Conservation (phyloP, 2,113 vertebrate genomes). For the Sturnus vulgaris region DNA sequence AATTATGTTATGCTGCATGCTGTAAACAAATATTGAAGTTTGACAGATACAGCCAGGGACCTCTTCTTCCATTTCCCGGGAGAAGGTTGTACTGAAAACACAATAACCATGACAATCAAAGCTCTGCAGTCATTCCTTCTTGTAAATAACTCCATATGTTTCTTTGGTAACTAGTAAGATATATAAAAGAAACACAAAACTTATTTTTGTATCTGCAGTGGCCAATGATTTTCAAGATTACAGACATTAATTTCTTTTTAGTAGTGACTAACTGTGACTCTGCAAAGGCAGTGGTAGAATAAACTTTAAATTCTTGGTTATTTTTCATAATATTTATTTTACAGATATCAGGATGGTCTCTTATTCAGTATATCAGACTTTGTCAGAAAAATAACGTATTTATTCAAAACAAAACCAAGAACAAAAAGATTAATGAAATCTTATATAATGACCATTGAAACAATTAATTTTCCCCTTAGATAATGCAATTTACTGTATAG, state of each 20-base stretch:
- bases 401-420: neutral
- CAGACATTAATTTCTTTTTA: neutral
- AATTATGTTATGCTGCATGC: neutral
- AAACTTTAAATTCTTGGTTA: neutral
- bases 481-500: neutral
- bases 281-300: neutral
- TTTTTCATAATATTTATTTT: neutral
- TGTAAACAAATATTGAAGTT: neutral
- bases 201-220: neutral
- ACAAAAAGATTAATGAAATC: neutral
- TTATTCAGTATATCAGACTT: neutral
- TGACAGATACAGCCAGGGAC: neutral
- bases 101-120: slow-evolving; percentile 4
- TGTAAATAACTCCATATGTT: neutral
- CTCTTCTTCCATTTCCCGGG: neutral
- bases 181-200: neutral
- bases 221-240: neutral
- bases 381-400: neutral
- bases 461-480: neutral
- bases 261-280: neutral
- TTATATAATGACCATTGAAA: neutral
- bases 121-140: neutral
- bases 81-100: neutral
- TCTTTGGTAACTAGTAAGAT: neutral
- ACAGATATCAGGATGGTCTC: neutral